These are phyloP conservation scores for Chionodraco myersi DNA, from an alignment of 2,113 vertebrate species.

Conservation along the genomic window DNA sequence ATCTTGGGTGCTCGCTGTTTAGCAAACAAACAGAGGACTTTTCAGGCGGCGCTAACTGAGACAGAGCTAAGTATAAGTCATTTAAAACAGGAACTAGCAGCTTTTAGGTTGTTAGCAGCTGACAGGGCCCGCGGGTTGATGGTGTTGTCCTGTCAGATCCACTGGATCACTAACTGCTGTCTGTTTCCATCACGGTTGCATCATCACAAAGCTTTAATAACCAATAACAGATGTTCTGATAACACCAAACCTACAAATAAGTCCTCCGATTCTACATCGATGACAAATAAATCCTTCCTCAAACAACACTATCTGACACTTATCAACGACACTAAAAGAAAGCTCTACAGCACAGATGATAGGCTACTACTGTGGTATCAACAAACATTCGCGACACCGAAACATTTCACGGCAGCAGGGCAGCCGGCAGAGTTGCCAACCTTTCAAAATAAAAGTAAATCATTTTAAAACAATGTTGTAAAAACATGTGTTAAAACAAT, in stretches of 20 bases:
- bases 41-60: background rate
- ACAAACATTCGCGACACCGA: conserved; percentile 66
- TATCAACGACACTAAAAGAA: background rate
- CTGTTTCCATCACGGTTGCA: conserved; percentile 24
- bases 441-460: conserved; percentile 74
- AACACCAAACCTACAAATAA: background rate
- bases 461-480: rapidly evolving
- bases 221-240: background rate
- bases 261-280: background rate
- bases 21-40: conserved; percentile 15
- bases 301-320: background rate
- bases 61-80: background rate
- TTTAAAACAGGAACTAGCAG: background rate
- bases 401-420: conserved; percentile 58
- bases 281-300: no score
- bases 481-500: no score
- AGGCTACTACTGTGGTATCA: conserved; percentile 17
- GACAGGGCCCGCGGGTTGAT: background rate
- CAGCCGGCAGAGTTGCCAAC: background rate
- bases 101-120: background rate
- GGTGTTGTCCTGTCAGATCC: conserved; percentile 33
- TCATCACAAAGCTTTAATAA: background rate
- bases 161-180: conserved; percentile 26
- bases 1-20: conserved; percentile 28
- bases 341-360: background rate